These are phyloP conservation scores for Equus przewalskii DNA, from an alignment of 2,113 vertebrate genomes.

Conservation along the genomic window DNA sequence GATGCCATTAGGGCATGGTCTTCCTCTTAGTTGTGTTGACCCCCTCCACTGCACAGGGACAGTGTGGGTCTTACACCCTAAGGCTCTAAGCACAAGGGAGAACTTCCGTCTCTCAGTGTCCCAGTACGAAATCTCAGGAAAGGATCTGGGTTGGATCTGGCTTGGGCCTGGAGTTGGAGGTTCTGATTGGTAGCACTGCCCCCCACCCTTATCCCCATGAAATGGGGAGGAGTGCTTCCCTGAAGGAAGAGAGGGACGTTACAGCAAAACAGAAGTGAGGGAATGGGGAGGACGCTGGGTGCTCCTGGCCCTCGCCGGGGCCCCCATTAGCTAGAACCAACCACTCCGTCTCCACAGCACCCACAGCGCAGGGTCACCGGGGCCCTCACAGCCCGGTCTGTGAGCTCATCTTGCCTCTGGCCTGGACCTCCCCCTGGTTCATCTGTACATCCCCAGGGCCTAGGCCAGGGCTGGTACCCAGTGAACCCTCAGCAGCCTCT, in stretches of 20 bases:
- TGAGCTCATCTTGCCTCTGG: background rate
- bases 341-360: background rate
- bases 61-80: fast-evolving
- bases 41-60: background rate
- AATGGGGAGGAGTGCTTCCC: background rate
- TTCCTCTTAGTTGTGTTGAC: too few relatives aligned
- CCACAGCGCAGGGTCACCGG: background rate
- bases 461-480: fast-evolving
- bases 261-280: background rate
- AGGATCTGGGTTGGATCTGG: background rate
- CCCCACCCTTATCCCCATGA: fast-evolving
- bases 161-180: background rate
- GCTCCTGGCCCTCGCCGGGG: background rate
- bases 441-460: background rate
- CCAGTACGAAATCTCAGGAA: background rate
- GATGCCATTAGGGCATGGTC: too few relatives aligned
- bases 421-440: background rate
- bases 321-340: background rate
- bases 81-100: background rate
- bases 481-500: fast-evolving
- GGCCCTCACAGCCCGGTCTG: fast-evolving
- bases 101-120: fast-evolving
- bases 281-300: background rate
- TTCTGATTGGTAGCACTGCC: background rate
- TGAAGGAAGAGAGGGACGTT: background rate